Evolutionary conservation across 2,113 vertebrate genomes (phyloP).

Genomic region (Setophaga petechia): DNA sequence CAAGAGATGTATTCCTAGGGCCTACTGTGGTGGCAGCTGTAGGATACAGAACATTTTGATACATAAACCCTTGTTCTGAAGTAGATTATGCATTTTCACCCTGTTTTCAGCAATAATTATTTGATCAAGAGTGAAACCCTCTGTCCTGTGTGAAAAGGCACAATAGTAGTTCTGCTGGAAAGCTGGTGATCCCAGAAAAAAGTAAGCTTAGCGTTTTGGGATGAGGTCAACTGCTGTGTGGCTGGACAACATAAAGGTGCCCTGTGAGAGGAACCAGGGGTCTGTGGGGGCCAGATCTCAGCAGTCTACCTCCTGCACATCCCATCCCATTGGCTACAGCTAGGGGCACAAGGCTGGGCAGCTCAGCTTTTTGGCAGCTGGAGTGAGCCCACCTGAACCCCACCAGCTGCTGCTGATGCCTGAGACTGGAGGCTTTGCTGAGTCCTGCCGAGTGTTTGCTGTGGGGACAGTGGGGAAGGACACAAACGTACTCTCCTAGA

Average conservation of each 20-base stretch:
- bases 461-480: not conserved
- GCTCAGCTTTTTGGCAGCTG: not conserved
- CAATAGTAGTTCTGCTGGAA: not conserved
- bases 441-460: not conserved
- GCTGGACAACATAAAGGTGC: too few species aligned
- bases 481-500: not conserved
- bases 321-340: rapidly evolving
- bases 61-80: not conserved
- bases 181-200: not conserved
- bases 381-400: rapidly evolving
- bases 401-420: rapidly evolving
- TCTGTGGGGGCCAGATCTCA: rapidly evolving
- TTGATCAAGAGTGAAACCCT: not conserved
- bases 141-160: not conserved
- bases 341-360: not conserved
- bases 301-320: not conserved
- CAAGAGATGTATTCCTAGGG: not conserved
- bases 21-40: not conserved
- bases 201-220: not conserved
- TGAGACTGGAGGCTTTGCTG: not conserved
- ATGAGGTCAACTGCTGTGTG: not conserved
- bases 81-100: not conserved
- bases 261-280: not conserved
- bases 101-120: not conserved
- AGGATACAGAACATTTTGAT: not conserved